Evolutionary conservation across 2,888 invertebrate species (phyloP), one percentile per base, ranked within the genome.

Genomic region (Drosophila setosimentum): DNA sequence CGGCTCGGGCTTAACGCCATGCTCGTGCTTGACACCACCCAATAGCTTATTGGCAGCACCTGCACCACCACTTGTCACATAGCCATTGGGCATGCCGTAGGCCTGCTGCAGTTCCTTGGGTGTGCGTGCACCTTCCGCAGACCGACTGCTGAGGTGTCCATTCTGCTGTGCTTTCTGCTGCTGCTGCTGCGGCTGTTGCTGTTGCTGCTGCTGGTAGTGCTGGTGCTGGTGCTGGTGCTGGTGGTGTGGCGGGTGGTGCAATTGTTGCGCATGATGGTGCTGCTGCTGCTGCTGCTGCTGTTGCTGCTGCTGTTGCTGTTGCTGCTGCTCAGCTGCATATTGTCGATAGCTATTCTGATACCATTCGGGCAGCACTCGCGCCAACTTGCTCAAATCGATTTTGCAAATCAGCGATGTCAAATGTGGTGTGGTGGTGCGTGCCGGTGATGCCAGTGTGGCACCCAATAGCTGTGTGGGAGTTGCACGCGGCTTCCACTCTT

Each of bases 321-420:
- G 85, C 21, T 82, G 83, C 42, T 58, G 50, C 50, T 62, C 54
- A 18, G 49, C 57, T 33, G 71, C 78, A 45, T 90, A 83, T 32
- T 91, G 78, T 62, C 90, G 82, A 59, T 91, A 91, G 40, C 83
- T 76, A 51, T 92, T 92, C 27, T 89, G 77, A 59, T 89, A 88
- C 92, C 92, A 92, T 62, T 92, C 92, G 13, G 89, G 77, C n/a
- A 86, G 86, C 54, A 92, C 81, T 13, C 90, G 91, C 18, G 82
- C 75, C 70, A 93, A 74, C 30, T 92, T 92, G 24, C 89, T 88
- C 55, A 93, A 78, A 67, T 93, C 92, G 33, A 93, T 93, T 77
- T 90, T 91, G 76, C 93, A 93, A 55, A 93, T 91, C 24, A 93
- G 65, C 27, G 92, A 87, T 32, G 83, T 89, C 27, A 87, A 54